Evolutionary conservation across 2,888 invertebrate genomes (phyloP).

Genomic region (Notodonta ziczac): DNA sequence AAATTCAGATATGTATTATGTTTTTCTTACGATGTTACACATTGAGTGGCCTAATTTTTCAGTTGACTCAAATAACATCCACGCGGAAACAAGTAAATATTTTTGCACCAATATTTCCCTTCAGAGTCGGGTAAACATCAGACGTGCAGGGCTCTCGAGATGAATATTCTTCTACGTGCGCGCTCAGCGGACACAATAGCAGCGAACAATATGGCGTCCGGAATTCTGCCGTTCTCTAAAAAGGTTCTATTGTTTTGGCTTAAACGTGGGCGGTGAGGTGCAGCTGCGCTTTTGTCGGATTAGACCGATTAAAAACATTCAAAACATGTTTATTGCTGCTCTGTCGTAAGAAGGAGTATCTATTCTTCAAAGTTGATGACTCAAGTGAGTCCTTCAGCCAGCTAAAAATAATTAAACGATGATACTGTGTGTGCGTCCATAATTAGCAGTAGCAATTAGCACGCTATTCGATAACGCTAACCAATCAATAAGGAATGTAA

Average conservation of each 20-base stretch:
- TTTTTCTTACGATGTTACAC: too few species aligned
- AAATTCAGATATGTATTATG: too few species aligned
- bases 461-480: not conserved
- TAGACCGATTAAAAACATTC: slow-evolving; percentile 33
- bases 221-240: slow-evolving; percentile 48
- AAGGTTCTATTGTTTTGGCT: slow-evolving; percentile 51
- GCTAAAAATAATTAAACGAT: not conserved
- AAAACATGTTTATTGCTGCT: slow-evolving; percentile 8
- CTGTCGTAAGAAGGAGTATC: not conserved
- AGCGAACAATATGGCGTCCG: slow-evolving; percentile 49
- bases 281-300: slow-evolving; percentile 48
- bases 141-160: slow-evolving; percentile 35
- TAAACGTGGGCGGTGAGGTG: slow-evolving; percentile 38
- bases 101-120: not conserved
- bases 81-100: too few species aligned
- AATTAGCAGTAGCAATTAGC: not conserved
- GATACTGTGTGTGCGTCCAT: not conserved
- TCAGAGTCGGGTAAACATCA: slow-evolving; percentile 27
- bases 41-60: too few species aligned
- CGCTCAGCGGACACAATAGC: slow-evolving; percentile 45
- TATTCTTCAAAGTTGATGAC: not conserved
- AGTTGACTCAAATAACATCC: too few species aligned
- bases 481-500: too few species aligned
- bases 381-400: not conserved
- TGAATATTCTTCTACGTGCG: slow-evolving; percentile 49